A percentile compares a stretch with the other conserved stretches of the same genome.
These are phyloP conservation scores for Leptodactylus fuscus DNA, from an alignment of 2,113 vertebrate genomes.

Conservation along the genomic window DNA sequence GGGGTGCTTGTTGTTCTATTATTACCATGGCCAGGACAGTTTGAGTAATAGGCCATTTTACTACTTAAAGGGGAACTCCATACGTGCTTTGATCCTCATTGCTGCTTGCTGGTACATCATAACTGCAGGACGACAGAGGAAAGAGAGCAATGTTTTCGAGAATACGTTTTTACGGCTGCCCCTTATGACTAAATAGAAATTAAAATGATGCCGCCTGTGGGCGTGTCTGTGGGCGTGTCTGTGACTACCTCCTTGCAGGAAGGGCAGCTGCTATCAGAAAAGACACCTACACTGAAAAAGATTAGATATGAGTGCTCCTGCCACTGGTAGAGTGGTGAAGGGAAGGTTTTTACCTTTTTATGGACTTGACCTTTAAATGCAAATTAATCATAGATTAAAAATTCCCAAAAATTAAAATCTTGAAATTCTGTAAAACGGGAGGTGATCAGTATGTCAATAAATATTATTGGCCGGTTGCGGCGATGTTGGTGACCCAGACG, in stretches of 20 bases:
- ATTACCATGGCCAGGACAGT: no score
- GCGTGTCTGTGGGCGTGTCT: neutral
- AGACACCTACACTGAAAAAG: neutral
- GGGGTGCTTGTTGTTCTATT: no score
- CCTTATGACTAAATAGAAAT: no score
- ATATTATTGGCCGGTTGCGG: neutral
- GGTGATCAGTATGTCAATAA: neutral
- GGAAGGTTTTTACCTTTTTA: neutral
- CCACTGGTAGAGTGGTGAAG: neutral
- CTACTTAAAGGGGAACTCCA: neutral
- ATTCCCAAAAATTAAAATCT: neutral
- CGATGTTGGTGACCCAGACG: neutral
- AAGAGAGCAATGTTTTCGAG: no score
- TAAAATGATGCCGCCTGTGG: neutral
- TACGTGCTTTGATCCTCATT: neutral
- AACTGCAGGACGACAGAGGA: no score
- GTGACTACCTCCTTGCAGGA: neutral
- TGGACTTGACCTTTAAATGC: slow-evolving; percentile 1
- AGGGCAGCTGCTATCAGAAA: neutral
- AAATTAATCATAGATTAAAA: neutral
- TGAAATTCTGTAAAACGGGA: neutral
- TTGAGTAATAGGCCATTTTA: no score
- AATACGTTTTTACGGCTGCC: no score
- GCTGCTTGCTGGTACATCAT: neutral
- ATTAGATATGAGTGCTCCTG: neutral